Conservation (phyloP, 2,797 vertebrate genomes). For the Fundulus diaphanus region DNA sequence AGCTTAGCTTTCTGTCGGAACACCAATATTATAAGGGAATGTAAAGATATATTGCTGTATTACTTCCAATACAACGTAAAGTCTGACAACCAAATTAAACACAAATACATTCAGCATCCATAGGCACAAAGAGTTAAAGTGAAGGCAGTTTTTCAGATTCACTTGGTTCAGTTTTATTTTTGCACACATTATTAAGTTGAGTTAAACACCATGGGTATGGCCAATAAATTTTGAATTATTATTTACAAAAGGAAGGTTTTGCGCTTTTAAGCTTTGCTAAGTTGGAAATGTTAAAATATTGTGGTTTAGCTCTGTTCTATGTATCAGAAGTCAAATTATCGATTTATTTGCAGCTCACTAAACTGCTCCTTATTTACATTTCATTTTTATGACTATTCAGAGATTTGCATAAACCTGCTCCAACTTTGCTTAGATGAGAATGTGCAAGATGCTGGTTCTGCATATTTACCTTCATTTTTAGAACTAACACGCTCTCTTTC, state of each 20-base stretch:
- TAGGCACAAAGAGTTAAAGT: no score
- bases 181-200: neutral
- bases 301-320: slow-evolving; percentile 21
- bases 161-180: neutral
- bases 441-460: slow-evolving; percentile 23
- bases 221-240: neutral
- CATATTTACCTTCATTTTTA: slow-evolving; percentile 42
- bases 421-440: slow-evolving; percentile 50
- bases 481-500: slow-evolving; percentile 19
- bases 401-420: slow-evolving; percentile 51
- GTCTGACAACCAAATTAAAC: no score
- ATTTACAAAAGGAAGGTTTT: slow-evolving; percentile 17
- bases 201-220: neutral
- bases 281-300: slow-evolving; percentile 13
- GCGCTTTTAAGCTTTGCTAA: neutral
- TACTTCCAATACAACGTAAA: no score
- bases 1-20: no score
- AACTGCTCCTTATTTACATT: slow-evolving; percentile 53
- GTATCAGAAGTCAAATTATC: slow-evolving; percentile 30
- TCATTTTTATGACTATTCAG: slow-evolving; percentile 62
- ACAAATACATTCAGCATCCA: no score
- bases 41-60: no score
- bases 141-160: no score
- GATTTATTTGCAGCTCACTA: slow-evolving; percentile 34
- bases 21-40: no score